Conservation (phyloP, 1,140 invertebrate genomes). For the Babylonia areolata region DNA sequence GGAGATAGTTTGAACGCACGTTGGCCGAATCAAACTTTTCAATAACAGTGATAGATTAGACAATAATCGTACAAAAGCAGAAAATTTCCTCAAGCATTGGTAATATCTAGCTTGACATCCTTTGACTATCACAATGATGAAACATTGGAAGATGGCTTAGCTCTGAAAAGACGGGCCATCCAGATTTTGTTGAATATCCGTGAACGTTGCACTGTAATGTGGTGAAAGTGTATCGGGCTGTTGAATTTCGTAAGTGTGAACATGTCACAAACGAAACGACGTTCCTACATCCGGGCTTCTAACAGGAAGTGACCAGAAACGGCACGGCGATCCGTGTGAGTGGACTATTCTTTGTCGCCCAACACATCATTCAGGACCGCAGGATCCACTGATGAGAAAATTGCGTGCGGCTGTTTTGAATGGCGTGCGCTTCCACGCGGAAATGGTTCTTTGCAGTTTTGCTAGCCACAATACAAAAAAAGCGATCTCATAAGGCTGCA, state of each 20-base stretch:
- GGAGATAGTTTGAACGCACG: too few species aligned
- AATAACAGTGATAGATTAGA: too few species aligned
- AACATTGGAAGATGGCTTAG: not conserved
- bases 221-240: not conserved
- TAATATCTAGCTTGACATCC: too few species aligned
- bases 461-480: not conserved
- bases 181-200: not conserved
- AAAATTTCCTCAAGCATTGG: too few species aligned
- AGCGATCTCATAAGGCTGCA: not conserved
- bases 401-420: not conserved
- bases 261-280: not conserved
- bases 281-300: not conserved
- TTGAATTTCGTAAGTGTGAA: not conserved
- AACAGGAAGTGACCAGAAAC: not conserved
- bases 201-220: not conserved
- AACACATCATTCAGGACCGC: not conserved
- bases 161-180: not conserved
- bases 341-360: not conserved
- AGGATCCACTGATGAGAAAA: not conserved
- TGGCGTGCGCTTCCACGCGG: not conserved
- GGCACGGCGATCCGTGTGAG: not conserved
- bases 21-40: too few species aligned
- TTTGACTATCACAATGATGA: too few species aligned
- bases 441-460: constrained; percentile 1
- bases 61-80: too few species aligned